Base-by-base conservation (phyloP, 1,140 invertebrate species). In the Trialeurodes vaporariorum region DNA sequence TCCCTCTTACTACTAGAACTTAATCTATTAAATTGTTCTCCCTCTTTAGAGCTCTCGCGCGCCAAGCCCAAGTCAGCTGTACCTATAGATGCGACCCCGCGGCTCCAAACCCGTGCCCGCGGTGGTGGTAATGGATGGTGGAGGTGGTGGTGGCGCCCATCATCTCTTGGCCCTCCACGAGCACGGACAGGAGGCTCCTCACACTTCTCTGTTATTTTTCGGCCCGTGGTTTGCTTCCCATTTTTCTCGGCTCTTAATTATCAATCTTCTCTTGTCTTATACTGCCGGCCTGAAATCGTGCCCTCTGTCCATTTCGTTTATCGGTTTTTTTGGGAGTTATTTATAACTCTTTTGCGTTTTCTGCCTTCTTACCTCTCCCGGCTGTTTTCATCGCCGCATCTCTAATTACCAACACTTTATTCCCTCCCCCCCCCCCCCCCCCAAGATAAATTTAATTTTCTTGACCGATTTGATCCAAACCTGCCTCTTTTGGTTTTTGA, bases 11-110 rank as follows among this genome's bases (percentile, higher is more conserved):
- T 49, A 49, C 34, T 49, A 49, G 34, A 17, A 49, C 34, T 49
- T 49, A 49, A 49, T 49, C 34, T 49, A 49, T 49, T 49, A 49
- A 49, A 49, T 49, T 49, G 34, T 49, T 49, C 34, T 49, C 34
- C 34, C 34, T 49, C n/a, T n/a, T n/a, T n/a, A n/a, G n/a, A n/a
- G n/a, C n/a, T n/a, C n/a, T n/a, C n/a, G n/a, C n/a, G n/a, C n/a
- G 34, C 34, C 34, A 17, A 49, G 34, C 34, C 17, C 5, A 49
- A 49, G 34, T 49, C 34, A 49, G 34, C 34, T 49, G 34, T 49
- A 49, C 34, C 34, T 49, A 49, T 49, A 49, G n/a, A n/a, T n/a
- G n/a, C n/a, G n/a, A n/a, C n/a, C n/a, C n/a, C 34, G 34, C 34
- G 5, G 34, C 34, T 9, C 34, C 17, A 17, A 5, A 49, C 34